A percentile compares a stretch with the other conserved stretches of the same genome.
Evolutionary conservation across 2,888 invertebrate genomes (phyloP).

Genomic region (Heliconius cydno): DNA sequence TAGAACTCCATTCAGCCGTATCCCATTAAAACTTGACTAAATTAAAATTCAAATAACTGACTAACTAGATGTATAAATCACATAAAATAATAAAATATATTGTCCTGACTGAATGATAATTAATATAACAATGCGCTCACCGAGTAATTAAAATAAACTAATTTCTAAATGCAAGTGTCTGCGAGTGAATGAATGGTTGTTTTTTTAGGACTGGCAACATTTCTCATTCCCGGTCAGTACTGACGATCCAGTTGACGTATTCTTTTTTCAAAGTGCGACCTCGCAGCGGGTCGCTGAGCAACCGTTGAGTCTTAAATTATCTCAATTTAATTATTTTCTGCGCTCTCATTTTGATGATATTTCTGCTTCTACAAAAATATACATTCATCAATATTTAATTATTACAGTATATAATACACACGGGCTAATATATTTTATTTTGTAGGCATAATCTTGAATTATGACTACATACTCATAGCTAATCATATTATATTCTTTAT

Average conservation of each 20-base stretch:
- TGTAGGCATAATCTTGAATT: not conserved
- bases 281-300: slow-evolving; percentile 74
- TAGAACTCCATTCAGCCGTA: slow-evolving; percentile 80
- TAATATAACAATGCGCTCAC: slow-evolving; percentile 79
- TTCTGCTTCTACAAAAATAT: slow-evolving; percentile 34
- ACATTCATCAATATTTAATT: not conserved
- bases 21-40: slow-evolving; percentile 82
- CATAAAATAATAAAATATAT: slow-evolving; percentile 82
- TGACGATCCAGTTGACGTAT: slow-evolving; percentile 78
- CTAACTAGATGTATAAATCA: slow-evolving; percentile 83
- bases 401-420: not conserved
- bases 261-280: slow-evolving; percentile 77
- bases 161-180: slow-evolving; percentile 75
- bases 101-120: slow-evolving; percentile 75
- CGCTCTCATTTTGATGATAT: slow-evolving; percentile 53
- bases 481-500: too few relatives aligned
- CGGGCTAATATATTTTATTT: too few relatives aligned
- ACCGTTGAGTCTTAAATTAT: slow-evolving; percentile 76
- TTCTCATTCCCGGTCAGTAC: slow-evolving; percentile 76
- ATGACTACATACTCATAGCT: not conserved
- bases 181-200: slow-evolving; percentile 75
- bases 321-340: slow-evolving; percentile 75
- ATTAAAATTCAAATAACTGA: slow-evolving; percentile 83
- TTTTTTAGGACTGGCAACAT: slow-evolving; percentile 74
- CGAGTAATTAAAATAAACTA: slow-evolving; percentile 83